These are phyloP conservation scores for Pachyseris speciosa DNA, from an alignment of 64 coral and sea anemone genomes.

Conservation along the genomic window DNA sequence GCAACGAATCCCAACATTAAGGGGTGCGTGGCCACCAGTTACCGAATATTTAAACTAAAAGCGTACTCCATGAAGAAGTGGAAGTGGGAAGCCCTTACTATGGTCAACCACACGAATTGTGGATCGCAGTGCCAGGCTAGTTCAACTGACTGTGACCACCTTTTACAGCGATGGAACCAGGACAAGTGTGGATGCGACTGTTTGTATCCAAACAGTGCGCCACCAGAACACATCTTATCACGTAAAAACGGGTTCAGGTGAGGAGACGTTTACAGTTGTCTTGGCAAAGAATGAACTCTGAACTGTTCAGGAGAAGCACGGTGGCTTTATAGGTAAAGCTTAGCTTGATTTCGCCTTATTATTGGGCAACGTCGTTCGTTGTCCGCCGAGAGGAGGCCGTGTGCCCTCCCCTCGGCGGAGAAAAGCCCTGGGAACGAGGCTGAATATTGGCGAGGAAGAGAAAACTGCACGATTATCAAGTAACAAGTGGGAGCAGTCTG, in stretches of 20 bases:
- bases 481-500: too few species aligned
- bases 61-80: neutral
- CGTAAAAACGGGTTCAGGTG: slow-evolving; percentile 48
- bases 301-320: too few species aligned
- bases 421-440: too few species aligned
- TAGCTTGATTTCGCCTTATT: too few species aligned
- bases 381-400: too few species aligned
- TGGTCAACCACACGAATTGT: slow-evolving; percentile 65
- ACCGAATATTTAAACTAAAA: neutral
- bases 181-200: slow-evolving; percentile 47
- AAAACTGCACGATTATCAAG: too few species aligned
- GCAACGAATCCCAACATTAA: neutral
- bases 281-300: too few species aligned
- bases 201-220: neutral
- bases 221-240: slow-evolving; percentile 16
- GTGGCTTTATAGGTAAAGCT: too few species aligned
- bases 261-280: neutral
- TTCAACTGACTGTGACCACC: neutral
- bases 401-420: too few species aligned
- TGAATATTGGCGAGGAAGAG: too few species aligned
- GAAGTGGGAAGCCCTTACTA: neutral
- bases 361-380: too few species aligned
- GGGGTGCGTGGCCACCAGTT: slow-evolving; percentile 14
- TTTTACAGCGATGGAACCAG: slow-evolving; percentile 30
- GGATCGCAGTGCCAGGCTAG: slow-evolving; percentile 7